A percentile compares a stretch with the other conserved stretches of the same genome.
phyloP scores from a whole-genome alignment of 2,888 invertebrate species.

The Poecilobothrus nobilitatus region DNA sequence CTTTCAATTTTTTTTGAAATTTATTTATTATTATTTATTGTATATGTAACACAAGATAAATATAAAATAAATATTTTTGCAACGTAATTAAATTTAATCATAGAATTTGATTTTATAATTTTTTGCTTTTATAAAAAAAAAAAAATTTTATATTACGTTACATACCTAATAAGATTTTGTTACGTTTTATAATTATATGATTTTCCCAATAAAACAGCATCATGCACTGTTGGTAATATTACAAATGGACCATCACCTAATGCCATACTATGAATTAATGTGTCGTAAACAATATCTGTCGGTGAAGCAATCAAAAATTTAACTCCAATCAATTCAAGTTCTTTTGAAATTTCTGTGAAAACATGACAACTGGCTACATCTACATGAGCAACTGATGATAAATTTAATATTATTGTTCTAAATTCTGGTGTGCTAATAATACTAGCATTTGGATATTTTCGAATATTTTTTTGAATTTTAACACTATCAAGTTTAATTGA shows the following conservation, averaged over 20 bases:
- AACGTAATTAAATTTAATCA: too few species aligned
- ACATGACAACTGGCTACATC: constrained; percentile 56
- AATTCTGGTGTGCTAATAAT: constrained; percentile 26
- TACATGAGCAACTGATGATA: constrained; percentile 54
- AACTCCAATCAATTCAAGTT: constrained; percentile 47
- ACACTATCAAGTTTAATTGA: constrained; percentile 48
- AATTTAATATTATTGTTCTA: constrained; percentile 49
- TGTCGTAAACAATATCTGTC: constrained; percentile 44
- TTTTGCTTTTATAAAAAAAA: neutral
- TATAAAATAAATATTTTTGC: too few species aligned
- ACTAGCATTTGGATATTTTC: constrained; percentile 17
- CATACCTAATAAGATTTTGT: too few species aligned
- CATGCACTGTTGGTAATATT: constrained; percentile 55
- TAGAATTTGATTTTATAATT: too few species aligned
- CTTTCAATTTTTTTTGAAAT: too few species aligned
- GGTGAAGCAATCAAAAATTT: constrained; percentile 50
- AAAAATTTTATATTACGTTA: neutral
- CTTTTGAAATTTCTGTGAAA: constrained; percentile 47
- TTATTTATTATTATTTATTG: too few species aligned
- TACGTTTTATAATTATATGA: constrained; percentile 35
- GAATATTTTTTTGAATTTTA: constrained; percentile 24
- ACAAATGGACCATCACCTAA: constrained; percentile 42
- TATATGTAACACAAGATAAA: too few species aligned
- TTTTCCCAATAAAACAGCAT: constrained; percentile 50
- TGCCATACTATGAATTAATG: constrained; percentile 38